phyloP scores from a whole-genome alignment of 2,888 invertebrate genomes.

The Andrena bicolor region DNA sequence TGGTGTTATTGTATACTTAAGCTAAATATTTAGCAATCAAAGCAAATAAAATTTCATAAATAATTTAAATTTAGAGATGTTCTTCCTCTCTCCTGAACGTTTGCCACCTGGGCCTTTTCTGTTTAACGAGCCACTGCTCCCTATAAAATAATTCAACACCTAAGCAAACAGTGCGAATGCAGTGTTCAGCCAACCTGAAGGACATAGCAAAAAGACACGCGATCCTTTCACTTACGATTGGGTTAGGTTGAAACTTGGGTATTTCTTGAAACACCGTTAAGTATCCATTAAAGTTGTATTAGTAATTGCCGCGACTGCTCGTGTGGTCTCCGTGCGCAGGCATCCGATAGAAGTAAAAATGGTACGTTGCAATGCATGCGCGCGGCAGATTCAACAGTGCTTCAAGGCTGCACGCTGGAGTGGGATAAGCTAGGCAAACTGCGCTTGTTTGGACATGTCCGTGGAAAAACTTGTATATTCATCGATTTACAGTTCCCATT shows the following conservation, averaged over 20 bases:
- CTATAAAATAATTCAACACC: too few relatives aligned
- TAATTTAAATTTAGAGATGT: too few relatives aligned
- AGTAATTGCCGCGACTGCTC: neutral
- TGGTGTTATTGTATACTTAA: too few relatives aligned
- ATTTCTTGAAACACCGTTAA: conserved; percentile 11
- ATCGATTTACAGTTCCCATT: neutral
- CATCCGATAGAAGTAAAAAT: conserved; percentile 8
- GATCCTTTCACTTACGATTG: neutral
- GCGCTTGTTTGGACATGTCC: neutral
- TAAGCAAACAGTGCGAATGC: too few relatives aligned
- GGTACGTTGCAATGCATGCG: neutral
- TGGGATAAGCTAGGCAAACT: neutral
- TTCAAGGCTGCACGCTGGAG: neutral
- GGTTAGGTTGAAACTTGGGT: conserved; percentile 4
- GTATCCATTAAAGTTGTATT: conserved; percentile 1
- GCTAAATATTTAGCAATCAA: too few relatives aligned
- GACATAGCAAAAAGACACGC: neutral
- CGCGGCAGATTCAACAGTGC: conserved; percentile 15
- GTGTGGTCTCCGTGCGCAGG: neutral
- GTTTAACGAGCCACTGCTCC: neutral
- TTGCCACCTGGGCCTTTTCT: too few relatives aligned
- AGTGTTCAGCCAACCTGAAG: neutral
- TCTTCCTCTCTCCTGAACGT: too few relatives aligned
- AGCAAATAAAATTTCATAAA: too few relatives aligned
- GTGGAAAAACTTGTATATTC: neutral